Conservation (phyloP, 2,113 vertebrate species). For the Benitochromis conjunctus region DNA sequence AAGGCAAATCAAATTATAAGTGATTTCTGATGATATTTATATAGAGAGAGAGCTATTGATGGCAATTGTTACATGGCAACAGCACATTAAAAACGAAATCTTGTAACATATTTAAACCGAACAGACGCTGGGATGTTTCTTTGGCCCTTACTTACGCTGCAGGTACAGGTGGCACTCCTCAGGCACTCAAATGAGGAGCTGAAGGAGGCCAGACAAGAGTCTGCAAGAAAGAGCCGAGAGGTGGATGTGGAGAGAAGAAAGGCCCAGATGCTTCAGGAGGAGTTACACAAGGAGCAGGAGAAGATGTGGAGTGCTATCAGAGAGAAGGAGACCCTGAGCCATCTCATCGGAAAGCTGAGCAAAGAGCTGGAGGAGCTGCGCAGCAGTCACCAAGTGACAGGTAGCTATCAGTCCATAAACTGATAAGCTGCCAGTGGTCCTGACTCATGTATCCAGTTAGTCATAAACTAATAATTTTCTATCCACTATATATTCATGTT, state of each 20-base stretch:
- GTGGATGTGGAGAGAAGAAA: not conserved
- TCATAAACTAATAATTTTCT: not conserved
- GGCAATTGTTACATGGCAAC: not conserved
- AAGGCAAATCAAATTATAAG: not conserved
- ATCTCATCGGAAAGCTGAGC: not conserved
- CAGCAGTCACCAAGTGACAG: conserved; percentile 33
- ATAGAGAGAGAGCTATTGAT: not conserved
- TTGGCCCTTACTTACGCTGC: not conserved
- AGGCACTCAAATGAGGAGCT: conserved; percentile 34
- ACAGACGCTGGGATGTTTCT: not conserved
- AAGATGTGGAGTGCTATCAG: not conserved
- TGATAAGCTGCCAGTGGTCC: not conserved
- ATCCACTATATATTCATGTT: not conserved
- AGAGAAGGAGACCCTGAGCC: conserved; percentile 30
- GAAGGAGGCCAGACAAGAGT: conserved; percentile 24
- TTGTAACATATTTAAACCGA: not conserved
- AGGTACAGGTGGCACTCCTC: conserved; percentile 25
- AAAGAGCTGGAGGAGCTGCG: conserved; percentile 32
- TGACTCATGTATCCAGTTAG: not conserved
- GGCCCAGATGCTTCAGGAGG: conserved; percentile 21
- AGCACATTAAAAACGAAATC: not conserved
- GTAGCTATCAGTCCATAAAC: conserved; percentile 26
- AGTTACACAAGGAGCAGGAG: conserved; percentile 17
- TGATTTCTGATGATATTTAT: not conserved
- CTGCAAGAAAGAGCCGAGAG: not conserved